A percentile compares a stretch with the other conserved stretches of the same genome.
phyloP scores from a whole-genome alignment of 92 coral and sea anemone species.

The Phymanthus crucifer region DNA sequence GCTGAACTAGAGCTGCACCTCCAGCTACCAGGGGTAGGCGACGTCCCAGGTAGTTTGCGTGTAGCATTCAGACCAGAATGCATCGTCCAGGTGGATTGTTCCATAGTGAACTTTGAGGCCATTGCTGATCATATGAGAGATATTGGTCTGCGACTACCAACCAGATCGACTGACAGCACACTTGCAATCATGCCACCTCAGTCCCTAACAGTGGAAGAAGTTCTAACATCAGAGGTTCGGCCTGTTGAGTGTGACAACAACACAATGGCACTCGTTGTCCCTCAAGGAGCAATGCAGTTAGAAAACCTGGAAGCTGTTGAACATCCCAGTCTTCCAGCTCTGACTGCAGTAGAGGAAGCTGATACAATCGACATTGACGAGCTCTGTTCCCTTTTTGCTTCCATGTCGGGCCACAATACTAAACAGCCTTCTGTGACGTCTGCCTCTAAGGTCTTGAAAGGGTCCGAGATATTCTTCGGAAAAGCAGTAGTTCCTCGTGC shows the following conservation, averaged over 20 bases:
- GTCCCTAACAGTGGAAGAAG: not conserved
- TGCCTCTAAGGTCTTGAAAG: not conserved
- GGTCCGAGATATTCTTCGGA: not conserved
- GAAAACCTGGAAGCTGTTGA: no score
- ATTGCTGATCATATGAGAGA: not conserved
- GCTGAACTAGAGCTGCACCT: not conserved
- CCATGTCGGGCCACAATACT: not conserved
- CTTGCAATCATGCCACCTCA: not conserved
- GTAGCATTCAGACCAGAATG: constrained; percentile 1
- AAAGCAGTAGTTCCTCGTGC: no score
- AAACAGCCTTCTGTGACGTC: not conserved
- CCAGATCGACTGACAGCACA: not conserved
- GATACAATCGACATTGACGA: not conserved
- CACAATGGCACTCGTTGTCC: no score
- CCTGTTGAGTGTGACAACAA: not conserved
- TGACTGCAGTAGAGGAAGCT: not conserved
- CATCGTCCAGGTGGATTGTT: not conserved
- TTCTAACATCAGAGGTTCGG: not conserved
- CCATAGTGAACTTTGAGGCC: not conserved
- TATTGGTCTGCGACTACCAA: not conserved
- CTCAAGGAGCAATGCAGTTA: no score
- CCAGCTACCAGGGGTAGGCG: not conserved
- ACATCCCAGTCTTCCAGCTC: not conserved
- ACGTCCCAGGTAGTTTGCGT: not conserved
- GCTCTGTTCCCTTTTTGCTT: not conserved